Evolutionary conservation across 2,888 invertebrate genomes (phyloP), one percentile per base, ranked within the genome.

Genomic region (Eucera pruinosa): DNA sequence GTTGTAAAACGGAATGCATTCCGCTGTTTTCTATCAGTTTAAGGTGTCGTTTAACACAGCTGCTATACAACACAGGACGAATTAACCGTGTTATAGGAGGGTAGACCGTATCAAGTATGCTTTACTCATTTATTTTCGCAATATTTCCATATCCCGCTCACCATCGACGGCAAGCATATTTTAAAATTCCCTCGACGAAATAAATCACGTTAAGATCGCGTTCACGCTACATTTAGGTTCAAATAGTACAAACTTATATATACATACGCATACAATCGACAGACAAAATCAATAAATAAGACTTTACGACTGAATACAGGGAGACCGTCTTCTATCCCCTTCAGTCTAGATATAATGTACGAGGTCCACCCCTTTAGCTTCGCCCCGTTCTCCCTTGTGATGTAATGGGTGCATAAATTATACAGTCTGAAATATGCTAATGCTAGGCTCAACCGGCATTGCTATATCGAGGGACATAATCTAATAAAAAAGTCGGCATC

Each of bases 361-460:
- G 55, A 39, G 81, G 75, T 78, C 77, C 76, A 80, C 74, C 83
- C 86, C 77, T 84, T 83, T 83, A 77, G 70, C 54, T 78, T 80
- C 57, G 65, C 64, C 80, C 70, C 74, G 39, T 64, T 57, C 73
- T 76, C 70, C 60, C 71, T 48, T 41, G 73, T 69, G 75, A 78
- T 75, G 80, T 85, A 85, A 86, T 80, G 85, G 85, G 69, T 79
- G 82, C 80, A 86, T 86, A 86, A 86, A 86, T 86, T 84, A 84
- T 78, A 81, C 75, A 80, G 75, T 62, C 67, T 81, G 81, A 87
- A 84, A 84, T 87, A 87, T 87, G 84, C 79, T 81, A 83, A 84
- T 84, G 78, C 81, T 78, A 73, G 64, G 70, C 79, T 81, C 79
- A 77, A 82, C 81, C 71, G 66, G 60, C 70, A 69, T 60, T 58